Base-by-base conservation (phyloP, 2,888 invertebrate genomes). In the Orgyia antiqua region DNA sequence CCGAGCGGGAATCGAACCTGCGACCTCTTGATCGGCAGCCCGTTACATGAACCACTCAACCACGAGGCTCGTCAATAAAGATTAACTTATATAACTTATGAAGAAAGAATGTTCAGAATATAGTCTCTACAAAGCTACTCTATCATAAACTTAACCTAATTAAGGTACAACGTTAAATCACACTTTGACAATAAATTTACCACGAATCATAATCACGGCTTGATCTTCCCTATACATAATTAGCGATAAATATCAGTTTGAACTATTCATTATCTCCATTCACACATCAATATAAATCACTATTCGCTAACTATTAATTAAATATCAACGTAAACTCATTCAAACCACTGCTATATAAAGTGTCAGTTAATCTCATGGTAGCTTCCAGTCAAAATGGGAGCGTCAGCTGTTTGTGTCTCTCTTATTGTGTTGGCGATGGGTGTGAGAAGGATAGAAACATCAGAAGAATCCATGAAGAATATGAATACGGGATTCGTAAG, bases 401-500 rank as follows among this genome's bases (percentile, higher is more conserved):
- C 20, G 5, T 19, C n/a, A 4, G 21, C 28, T 29, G 13, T 46
- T n/a, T 24, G 32, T n/a, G n/a, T n/a, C n/a, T 37, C 4, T 18
- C 11, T 11, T 63, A 24, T 53, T 3, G 8, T 64, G 7, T 2
- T 70, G 13, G 31, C 44, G 2, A 28, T 48, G 9, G 39, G 36
- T 27, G 40, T 44, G 12, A 37, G 13, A 2, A 43, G 46, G 28
- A 41, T 44, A 31, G 42, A 57, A 13, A 39, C 57, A 1, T 58
- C 69, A 0, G 51, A 56, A 13, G 76, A 77, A 31, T 61, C 63
- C 0, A 58, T 77, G 64, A 66, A 58, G 30, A 45, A 53, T 6
- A 57, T 77, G 1, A 69, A 69, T 13, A 47, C 58, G 2, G 68
- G 72, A 13, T 78, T 77, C 26, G 43, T 78, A 3, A 74, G 59